Evolutionary conservation across 2,113 vertebrate genomes (phyloP), one percentile per base, ranked within the genome.

Genomic region (Tor tambroides): DNA sequence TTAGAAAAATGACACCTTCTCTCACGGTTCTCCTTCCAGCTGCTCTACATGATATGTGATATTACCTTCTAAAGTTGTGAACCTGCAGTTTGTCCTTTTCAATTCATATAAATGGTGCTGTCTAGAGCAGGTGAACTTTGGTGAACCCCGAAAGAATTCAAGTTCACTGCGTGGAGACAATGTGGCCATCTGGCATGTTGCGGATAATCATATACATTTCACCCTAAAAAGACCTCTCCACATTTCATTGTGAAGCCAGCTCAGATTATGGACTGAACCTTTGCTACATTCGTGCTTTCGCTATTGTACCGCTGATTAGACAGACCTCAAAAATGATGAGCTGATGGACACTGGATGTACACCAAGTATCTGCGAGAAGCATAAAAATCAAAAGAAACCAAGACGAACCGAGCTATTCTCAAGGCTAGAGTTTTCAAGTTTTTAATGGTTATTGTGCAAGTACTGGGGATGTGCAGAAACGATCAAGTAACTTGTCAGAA

Each of bases 11-110:
- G 19, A 85, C 84, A 80, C 80, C 26, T 43, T 54, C 49, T 75
- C 81, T 79, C 77, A 78, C 19, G 74, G 32, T 65, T 59, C 65
- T 56, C 54, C 30, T 67, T 88, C 87, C 80, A 86, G 67, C 77
- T 43, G 69, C 82, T 83, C 54, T 26, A 87, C 67, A 75, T 75
- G 82, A 85, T 85, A 80, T 83, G 81, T 74, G 88, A 87, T 87
- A 87, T 87, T 87, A 86, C 67, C 67, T 75, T 85, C 43, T 80
- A 83, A 85, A 89, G 84, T 72, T 80, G 65, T 80, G 46, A 85
- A 81, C 86, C 85, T 56, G 86, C 74, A 86, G 81, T 84, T 88
- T 79, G 87, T 84, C 81, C 76, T 86, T 81, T 88, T 69, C 71
- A 49, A 54, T 85, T 82, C 81, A 72, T 69, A 84, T 75, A 88